phyloP scores from a whole-genome alignment of 2,888 invertebrate species.

The Melanostoma mellinum region DNA sequence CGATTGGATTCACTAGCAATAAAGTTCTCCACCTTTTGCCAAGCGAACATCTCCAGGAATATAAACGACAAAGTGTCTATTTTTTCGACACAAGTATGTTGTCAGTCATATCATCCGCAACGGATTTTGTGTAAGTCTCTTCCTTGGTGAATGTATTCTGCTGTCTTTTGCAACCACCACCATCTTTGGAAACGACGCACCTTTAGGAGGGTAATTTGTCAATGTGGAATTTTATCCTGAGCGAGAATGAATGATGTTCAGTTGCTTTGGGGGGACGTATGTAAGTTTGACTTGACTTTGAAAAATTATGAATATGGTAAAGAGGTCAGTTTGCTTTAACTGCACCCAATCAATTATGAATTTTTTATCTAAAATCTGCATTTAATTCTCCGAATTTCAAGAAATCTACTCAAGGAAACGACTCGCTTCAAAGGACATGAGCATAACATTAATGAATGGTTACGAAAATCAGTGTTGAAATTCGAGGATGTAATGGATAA shows the following conservation, averaged over 20 bases:
- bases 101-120: slow-evolving; percentile 65
- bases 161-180: slow-evolving; percentile 15
- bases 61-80: slow-evolving; percentile 56
- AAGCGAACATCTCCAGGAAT: slow-evolving; percentile 3
- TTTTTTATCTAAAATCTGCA: no score
- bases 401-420: no score
- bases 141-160: slow-evolving; percentile 6
- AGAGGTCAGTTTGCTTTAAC: no score
- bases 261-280: neutral
- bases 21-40: slow-evolving; percentile 16
- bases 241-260: slow-evolving; percentile 35
- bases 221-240: slow-evolving; percentile 44
- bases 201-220: slow-evolving; percentile 64
- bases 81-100: slow-evolving; percentile 68
- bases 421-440: no score
- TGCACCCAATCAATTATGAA: no score
- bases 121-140: slow-evolving; percentile 42
- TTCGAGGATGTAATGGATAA: no score
- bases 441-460: no score
- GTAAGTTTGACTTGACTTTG: no score
- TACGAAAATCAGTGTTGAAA: no score
- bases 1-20: slow-evolving; percentile 40
- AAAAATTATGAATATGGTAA: no score
- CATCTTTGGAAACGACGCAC: slow-evolving; percentile 55
- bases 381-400: no score